phyloP scores from a whole-genome alignment of 2,888 invertebrate genomes.

The Drosophila aldrichi region DNA sequence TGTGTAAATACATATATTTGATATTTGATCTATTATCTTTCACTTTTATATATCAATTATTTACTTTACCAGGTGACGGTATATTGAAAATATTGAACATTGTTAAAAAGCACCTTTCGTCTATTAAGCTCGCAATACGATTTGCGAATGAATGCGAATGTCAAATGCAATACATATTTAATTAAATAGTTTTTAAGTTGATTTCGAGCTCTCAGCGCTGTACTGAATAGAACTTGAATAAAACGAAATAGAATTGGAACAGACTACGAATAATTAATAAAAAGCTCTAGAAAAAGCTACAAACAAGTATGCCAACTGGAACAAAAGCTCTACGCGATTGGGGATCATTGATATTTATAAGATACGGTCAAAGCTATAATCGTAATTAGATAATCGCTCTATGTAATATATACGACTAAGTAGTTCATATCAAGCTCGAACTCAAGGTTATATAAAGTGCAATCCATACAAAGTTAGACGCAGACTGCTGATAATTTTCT shows the following conservation, averaged over 20 bases:
- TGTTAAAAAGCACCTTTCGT: not conserved
- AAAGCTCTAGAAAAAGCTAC: not conserved
- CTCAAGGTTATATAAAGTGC: not conserved
- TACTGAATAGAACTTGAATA: not conserved
- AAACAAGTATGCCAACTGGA: not conserved
- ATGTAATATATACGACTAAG: not conserved
- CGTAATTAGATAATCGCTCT: not conserved
- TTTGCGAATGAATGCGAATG: conserved; percentile 22
- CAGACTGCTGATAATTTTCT: not conserved
- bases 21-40: not conserved
- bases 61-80: conserved; percentile 33
- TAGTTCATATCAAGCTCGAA: not conserved
- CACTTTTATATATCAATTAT: not conserved
- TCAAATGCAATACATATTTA: conserved; percentile 3
- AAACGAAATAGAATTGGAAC: not conserved
- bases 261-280: not conserved
- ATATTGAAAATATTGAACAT: conserved; percentile 36
- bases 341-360: conserved; percentile 16
- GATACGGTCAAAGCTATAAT: not conserved
- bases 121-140: conserved; percentile 7
- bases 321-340: conserved; percentile 1
- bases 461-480: not conserved
- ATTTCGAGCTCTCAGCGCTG: not conserved
- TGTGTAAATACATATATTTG: not conserved
- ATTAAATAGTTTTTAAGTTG: not conserved